Base-by-base conservation (phyloP, 2,888 invertebrate genomes). In the Cryptocheilus praepositus region DNA sequence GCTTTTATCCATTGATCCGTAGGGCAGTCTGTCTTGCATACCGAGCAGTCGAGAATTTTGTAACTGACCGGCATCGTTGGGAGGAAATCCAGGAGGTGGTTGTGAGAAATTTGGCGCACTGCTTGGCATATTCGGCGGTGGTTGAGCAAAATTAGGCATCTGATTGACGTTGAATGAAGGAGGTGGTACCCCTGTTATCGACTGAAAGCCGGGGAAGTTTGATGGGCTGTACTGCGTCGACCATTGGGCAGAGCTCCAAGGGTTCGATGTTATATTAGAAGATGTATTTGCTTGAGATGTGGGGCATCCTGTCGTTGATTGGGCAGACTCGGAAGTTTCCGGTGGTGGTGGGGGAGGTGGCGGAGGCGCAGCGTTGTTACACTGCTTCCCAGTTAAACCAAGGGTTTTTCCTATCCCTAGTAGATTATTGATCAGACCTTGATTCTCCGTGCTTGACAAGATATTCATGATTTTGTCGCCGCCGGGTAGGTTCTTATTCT, bases 351-450 rank as follows among this genome's bases (percentile, higher is more conserved):
- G 67, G 0, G 77, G 71, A 0, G 72, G 67, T 19, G 73, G 61
- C 1, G 75, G 70, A 16, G 71, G 61, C 4, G 73, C 65, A 25
- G 64, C 71, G 13, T 67, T 72, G 49, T 58, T 56, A 8, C 77
- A 82, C 43, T 84, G 83, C 64, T 87, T 89, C 3, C 84, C 83
- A 8, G 85, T 86, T 55, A 89, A 74, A 19, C 88, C 88, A 22
- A 89, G 79, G 4, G 85, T 86, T 71, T 89, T 88, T 0, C 88
- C 89, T 58, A 89, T 89, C 16, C 88, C 88, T 52, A 88, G 73
- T 5, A 87, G 70, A 73, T 89, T 88, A 64, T 88, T 86, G n/a
- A 88, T 85, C 55, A 87, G 78, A 61, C 87, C 87, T 68, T 88
- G 88, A 74, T 88, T 86, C 64, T 89, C 88, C 3, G 87, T 86